Base-by-base conservation (phyloP, 2,888 invertebrate genomes). In the Hemicrepidius hirtus region DNA sequence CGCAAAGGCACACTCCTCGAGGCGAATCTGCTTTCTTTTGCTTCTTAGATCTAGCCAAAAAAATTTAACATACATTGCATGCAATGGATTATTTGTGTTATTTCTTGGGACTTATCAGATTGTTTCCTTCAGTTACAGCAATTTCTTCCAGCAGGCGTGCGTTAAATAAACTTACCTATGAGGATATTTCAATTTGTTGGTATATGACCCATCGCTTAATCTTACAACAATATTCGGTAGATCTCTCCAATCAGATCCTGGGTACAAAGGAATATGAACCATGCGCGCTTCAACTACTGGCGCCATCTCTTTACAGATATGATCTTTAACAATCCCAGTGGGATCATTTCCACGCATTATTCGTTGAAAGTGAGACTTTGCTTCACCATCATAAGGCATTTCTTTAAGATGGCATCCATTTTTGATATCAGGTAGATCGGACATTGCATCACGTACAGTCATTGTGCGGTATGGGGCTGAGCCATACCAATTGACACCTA, bases 191-290 rank as follows among this genome's bases (percentile, higher is more conserved):
- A 93, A 85, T 84, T 90, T 89, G 70, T 90, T 90, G 0, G 91
- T 87, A 77, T 88, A 90, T 9, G 89, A 92, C 71, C 94, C 94
- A 85, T 95, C 94, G 1, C 89, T 89, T 20, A 96, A 87, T 35
- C 89, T 85, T 0, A 94, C 90, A 3, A 89, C 89, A 71, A 93
- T 90, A 82, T 96, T 96, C 0, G 96, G 96, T 21, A 96, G 87
- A 84, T 95, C 95, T 49, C 96, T 88, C 96, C 96, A 96, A 84
- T 96, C 96, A 0, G 94, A 92, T 0, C 95, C 95, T 0, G 92
- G 90, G 1, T 88, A 88, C 0, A 91, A 90, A 0, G 96, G 96
- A 68, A 96, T 91, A 74, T 94, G 89, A 20, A 89, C 87, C 82
- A 96, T 95, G 67, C 96, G 89, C 0, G 94, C 94, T 84, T 92